These are phyloP conservation scores for Pimpla rufipes DNA, from an alignment of 2,888 invertebrate species.

Conservation along the genomic window DNA sequence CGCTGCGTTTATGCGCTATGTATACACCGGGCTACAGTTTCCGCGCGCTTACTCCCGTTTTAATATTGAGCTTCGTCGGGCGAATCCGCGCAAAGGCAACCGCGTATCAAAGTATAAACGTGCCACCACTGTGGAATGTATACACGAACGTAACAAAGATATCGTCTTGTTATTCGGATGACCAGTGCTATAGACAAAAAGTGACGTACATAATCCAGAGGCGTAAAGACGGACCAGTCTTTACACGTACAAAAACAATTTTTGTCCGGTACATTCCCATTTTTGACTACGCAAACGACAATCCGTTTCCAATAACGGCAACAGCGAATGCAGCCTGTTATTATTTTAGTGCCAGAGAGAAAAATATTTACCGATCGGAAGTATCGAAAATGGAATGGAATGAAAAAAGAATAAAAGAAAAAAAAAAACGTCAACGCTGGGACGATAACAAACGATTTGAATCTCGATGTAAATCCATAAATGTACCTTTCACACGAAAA, in stretches of 20 bases:
- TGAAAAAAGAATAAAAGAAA: too few species aligned
- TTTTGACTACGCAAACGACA: not conserved
- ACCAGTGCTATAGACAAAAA: slow-evolving; percentile 10
- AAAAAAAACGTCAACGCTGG: not conserved
- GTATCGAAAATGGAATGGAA: not conserved
- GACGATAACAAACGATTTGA: not conserved
- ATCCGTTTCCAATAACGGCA: not conserved
- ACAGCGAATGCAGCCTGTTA: not conserved
- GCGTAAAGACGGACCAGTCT: not conserved
- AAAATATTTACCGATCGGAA: not conserved
- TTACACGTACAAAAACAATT: not conserved
- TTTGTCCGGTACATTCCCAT: not conserved
- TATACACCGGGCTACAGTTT: slow-evolving; percentile 8
- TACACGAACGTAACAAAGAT: not conserved
- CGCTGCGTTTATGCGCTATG: not conserved
- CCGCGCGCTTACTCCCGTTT: slow-evolving; percentile 10
- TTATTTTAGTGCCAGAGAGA: not conserved
- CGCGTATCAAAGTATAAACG: slow-evolving; percentile 6
- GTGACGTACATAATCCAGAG: not conserved
- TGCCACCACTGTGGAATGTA: not conserved
- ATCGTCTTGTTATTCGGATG: not conserved
- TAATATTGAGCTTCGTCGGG: not conserved
- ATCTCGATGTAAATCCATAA: not conserved
- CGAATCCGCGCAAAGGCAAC: not conserved
- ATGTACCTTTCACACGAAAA: not conserved